Percentiles rank a stretch among this genome's conserved stretches.
Conservation (phyloP, 1,140 invertebrate species). For the Argopecten irradians region DNA sequence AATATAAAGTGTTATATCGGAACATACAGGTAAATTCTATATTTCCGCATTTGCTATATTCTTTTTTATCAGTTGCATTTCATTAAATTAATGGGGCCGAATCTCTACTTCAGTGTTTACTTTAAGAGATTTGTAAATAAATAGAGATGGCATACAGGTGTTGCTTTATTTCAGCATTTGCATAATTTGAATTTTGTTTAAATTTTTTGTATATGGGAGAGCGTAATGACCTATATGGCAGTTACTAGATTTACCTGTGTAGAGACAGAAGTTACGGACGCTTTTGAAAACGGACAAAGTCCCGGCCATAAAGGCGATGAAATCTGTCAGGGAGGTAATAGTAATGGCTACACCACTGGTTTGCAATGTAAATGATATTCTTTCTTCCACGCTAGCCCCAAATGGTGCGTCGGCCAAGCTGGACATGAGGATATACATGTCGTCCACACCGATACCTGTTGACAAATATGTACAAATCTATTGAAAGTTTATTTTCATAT, state of each 20-base stretch:
- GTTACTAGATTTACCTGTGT: slow-evolving; percentile 83
- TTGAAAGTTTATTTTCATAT: too few relatives aligned
- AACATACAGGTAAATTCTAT: too few relatives aligned
- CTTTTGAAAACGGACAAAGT: slow-evolving; percentile 95
- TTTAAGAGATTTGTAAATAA: too few relatives aligned
- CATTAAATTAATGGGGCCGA: too few relatives aligned
- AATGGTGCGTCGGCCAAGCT: slow-evolving; percentile 76
- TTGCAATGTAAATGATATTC: slow-evolving; percentile 90
- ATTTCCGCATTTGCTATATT: too few relatives aligned
- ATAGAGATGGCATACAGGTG: too few relatives aligned
- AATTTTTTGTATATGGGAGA: too few relatives aligned
- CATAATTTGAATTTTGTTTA: too few relatives aligned
- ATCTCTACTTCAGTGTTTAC: too few relatives aligned
- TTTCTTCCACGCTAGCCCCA: slow-evolving; percentile 86
- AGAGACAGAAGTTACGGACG: slow-evolving; percentile 96
- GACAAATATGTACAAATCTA: background rate
- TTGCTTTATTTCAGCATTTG: too few relatives aligned
- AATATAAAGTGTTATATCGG: too few relatives aligned
- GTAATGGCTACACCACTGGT: slow-evolving; percentile 97
- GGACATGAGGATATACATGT: slow-evolving; percentile 95
- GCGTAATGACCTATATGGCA: background rate
- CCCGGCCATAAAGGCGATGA: slow-evolving; percentile 95
- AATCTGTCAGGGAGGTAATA: slow-evolving; percentile 96
- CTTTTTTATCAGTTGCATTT: too few relatives aligned
- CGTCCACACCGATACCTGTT: slow-evolving; percentile 95